Evolutionary conservation across 2,888 invertebrate genomes (phyloP), one percentile per base, ranked within the genome.

Genomic region (Trichopoda pennipes): DNA sequence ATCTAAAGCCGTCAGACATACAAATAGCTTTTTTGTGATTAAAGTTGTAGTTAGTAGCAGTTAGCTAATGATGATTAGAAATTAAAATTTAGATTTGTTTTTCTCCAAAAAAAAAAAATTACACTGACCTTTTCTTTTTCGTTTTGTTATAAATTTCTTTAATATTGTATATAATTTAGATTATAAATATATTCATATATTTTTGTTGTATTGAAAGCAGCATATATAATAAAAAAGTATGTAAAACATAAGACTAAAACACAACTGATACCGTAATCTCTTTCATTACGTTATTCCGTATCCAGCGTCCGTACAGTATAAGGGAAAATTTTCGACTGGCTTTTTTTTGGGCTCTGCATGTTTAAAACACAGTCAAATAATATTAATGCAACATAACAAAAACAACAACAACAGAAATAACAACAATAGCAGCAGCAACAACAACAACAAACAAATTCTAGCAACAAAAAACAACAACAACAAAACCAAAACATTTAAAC

Each of bases 291-390:
- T 66, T 79, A 63, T 76, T 79, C 81, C 60, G 79, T 78, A 85
- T 85, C 85, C 86, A 88, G 86, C 89, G 89, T 89, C 90, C 89
- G 90, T 88, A 88, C 89, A 87, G 88, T 88, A 87, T 87, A 86
- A 90, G 90, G 89, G 89, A 90, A 90, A 90, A 89, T 89, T 88
- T 87, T 88, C 86, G 87, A 88, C 87, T 88, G 88, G 85, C 87
- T 74, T 61, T 79, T 72, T 77, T 77, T 79, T 60, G 66, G 79
- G 79, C 79, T 82, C 79, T 82, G 72, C 75, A 79, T 82, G 66
- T 79, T 86, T 80, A 84, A 81, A 79, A 79, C 72, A 75, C 70
- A 66, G 69, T 51, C 69, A 77, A 73, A 73, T 68, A 73, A 73
- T 47, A 73, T 72, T 55, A 78, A 82, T 82, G 77, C 73, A 78